These are phyloP conservation scores for Minunthozetes semirufus DNA, from an alignment of 2,888 invertebrate species.

Conservation along the genomic window DNA sequence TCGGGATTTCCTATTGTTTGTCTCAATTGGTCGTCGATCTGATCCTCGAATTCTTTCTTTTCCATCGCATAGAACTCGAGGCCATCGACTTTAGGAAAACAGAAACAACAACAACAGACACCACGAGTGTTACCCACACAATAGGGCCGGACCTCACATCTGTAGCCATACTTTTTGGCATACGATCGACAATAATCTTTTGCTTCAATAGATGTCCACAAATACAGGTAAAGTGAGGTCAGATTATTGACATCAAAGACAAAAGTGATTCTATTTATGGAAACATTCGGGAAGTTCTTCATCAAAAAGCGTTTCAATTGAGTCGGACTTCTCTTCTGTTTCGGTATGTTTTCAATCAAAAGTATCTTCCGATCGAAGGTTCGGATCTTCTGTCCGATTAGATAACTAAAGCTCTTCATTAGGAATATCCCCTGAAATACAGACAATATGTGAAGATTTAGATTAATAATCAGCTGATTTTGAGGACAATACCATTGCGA, in stretches of 20 bases:
- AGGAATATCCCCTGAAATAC: slow-evolving; percentile 17
- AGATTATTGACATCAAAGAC: background rate
- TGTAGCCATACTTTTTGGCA: background rate
- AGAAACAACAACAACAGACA: background rate
- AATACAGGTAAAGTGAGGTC: background rate
- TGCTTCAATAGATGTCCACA: slow-evolving; percentile 7
- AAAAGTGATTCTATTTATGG: slow-evolving; percentile 9
- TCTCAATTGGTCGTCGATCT: too few relatives aligned
- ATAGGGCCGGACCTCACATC: background rate
- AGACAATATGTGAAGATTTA: too few relatives aligned
- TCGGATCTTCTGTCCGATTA: background rate
- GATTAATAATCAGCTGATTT: too few relatives aligned
- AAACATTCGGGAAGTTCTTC: slow-evolving; percentile 18
- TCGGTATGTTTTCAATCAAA: slow-evolving; percentile 30
- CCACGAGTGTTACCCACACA: background rate
- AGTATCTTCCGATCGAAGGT: background rate
- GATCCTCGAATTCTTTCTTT: background rate
- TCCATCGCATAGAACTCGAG: background rate
- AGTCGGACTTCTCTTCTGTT: background rate
- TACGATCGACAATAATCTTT: background rate
- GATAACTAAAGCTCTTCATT: slow-evolving; percentile 20
- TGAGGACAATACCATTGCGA: slow-evolving; percentile 13
- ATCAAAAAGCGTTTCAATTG: background rate
- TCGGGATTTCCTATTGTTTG: too few relatives aligned
- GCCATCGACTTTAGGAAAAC: background rate